phyloP scores from a whole-genome alignment of 2,888 invertebrate genomes.

The Pachliopta kotzebuea region DNA sequence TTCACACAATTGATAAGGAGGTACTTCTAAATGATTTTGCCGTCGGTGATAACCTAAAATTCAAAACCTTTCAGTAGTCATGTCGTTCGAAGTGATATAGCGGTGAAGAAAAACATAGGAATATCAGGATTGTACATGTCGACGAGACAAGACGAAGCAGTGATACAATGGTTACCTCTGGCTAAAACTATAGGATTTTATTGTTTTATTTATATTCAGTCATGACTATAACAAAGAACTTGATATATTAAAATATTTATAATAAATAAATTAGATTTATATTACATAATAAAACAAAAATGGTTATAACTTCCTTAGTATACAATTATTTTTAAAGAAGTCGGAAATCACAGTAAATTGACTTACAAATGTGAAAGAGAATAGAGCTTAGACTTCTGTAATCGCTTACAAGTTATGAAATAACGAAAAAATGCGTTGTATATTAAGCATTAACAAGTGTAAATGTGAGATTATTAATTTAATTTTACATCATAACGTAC shows the following conservation, averaged over 20 bases:
- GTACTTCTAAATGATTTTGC: neutral
- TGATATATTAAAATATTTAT: neutral
- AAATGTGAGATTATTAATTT: neutral
- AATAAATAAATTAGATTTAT: neutral
- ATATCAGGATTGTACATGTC: neutral
- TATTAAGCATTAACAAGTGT: neutral
- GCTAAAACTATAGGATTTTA: neutral
- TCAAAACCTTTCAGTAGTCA: neutral
- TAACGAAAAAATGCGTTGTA: too few species aligned
- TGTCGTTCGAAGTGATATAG: neutral
- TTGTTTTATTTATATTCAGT: neutral
- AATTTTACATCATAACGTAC: constrained; percentile 6
- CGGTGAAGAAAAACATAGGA: neutral
- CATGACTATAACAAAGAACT: neutral
- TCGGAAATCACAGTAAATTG: too few species aligned
- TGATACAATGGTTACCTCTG: neutral
- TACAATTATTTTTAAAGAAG: too few species aligned
- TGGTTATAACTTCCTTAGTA: too few species aligned
- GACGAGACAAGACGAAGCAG: neutral
- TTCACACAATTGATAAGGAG: neutral
- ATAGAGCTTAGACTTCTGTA: too few species aligned
- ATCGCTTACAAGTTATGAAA: too few species aligned
- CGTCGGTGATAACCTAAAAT: neutral
- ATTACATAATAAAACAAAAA: too few species aligned
- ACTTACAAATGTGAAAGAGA: too few species aligned